phyloP scores from a whole-genome alignment of 2,797 vertebrate species.

The Tangara arthus region DNA sequence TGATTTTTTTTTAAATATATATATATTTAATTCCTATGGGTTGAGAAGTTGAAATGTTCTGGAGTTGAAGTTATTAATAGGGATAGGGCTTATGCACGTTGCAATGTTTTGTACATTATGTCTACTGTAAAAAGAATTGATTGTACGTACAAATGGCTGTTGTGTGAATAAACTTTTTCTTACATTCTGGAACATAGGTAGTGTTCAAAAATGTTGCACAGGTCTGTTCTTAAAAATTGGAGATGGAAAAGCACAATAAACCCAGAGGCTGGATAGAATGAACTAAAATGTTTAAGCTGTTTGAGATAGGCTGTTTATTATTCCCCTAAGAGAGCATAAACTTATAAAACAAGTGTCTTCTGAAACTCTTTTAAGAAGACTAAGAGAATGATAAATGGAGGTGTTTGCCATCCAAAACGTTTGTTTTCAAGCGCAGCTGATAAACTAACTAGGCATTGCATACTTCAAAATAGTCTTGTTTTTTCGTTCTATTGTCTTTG shows the following conservation, averaged over 20 bases:
- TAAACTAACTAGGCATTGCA: not conserved
- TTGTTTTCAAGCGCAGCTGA: not conserved
- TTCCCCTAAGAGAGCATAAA: not conserved
- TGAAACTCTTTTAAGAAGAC: not conserved
- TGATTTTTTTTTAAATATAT: conserved; percentile 15
- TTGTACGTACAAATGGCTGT: conserved; percentile 72
- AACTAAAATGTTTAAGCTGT: not conserved
- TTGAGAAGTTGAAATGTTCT: conserved; percentile 59
- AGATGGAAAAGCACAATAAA: not conserved
- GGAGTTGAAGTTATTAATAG: conserved; percentile 50
- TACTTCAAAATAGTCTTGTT: not conserved
- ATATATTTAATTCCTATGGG: conserved; percentile 55
- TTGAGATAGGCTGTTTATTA: not conserved
- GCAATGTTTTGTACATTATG: conserved; percentile 69
- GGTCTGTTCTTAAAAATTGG: not conserved
- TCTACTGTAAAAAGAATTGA: conserved; percentile 69
- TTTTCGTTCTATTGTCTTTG: not conserved
- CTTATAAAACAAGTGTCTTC: not conserved
- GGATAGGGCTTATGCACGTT: conserved; percentile 50
- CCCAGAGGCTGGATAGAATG: not conserved
- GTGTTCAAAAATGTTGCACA: conserved; percentile 54
- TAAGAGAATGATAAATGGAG: not conserved
- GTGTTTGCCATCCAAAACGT: not conserved
- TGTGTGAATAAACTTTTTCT: conserved; percentile 74
- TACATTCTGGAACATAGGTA: conserved; percentile 61